Base-by-base conservation (phyloP, 2,888 invertebrate genomes). In the Platycheirus rosarum region DNA sequence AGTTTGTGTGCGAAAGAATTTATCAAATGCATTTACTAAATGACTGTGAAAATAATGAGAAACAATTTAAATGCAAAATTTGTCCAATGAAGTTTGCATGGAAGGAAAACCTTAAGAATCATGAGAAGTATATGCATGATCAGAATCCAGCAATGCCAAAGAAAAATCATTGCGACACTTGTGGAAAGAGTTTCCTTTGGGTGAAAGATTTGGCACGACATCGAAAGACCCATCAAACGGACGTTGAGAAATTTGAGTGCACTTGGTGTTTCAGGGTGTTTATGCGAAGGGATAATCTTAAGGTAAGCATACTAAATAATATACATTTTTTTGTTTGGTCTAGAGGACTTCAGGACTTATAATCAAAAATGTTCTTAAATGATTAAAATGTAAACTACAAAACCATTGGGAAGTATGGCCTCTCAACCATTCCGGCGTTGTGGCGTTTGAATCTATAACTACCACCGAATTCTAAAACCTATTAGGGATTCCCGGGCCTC, bases 161-260 rank as follows among this genome's bases (percentile, higher is more conserved):
- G 57, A 82, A 73, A 37, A 26, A 76, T 32, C 55, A 92, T 51
- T 95, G 94, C 87, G 91, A 92, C 35, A 92, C 92, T 5, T 95
- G 95, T 85, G 92, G 92, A 37, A 93, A 93, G 88, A 91, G 92
- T 48, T 74, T 80, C 11, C 85, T 65, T 44, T 85, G 79, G 87
- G 88, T 88, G 32, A 89, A 89, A 51, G 89, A 89, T 79, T 85
- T 89, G 3, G 86, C 87, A 1, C 85, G 88, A 2, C 89, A 89
- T 66, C 86, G 86, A 23, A 71, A 87, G 13, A 86, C 86, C 74
- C 88, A 88, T 70, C 86, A 86, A 32, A 84, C 86, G 11, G 87
- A 87, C 2, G 86, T 87, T 7, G 86, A 85, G 9, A 86, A 87
- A 11, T 88, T 87, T 69, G 87, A 88, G 5, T 89, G 89, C 49